A percentile compares a stretch with the other conserved stretches of the same genome.
These are phyloP conservation scores for Pinctada fucata DNA, from an alignment of 2,888 invertebrate genomes.

Conservation along the genomic window DNA sequence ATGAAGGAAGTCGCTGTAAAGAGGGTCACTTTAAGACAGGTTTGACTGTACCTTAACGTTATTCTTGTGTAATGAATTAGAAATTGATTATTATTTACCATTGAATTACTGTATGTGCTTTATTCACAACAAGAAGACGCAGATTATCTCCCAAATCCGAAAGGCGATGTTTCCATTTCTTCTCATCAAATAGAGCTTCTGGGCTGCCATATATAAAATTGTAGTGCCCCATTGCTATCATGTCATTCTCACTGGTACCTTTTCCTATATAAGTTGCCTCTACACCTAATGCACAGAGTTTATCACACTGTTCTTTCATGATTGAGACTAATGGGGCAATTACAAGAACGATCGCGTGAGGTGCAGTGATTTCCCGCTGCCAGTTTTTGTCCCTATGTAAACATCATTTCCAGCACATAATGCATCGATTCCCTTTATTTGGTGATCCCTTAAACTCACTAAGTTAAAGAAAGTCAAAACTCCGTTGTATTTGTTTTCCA, in stretches of 20 bases:
- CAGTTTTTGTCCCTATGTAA: neutral
- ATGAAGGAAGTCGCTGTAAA: too few species aligned
- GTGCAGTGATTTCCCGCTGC: neutral
- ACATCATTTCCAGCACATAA: neutral
- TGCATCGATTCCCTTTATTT: neutral
- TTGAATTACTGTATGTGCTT: neutral
- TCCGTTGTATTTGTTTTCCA: too few species aligned
- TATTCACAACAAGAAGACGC: neutral
- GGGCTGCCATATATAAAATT: slow-evolving; percentile 2
- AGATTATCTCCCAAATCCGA: neutral
- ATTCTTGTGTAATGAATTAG: too few species aligned
- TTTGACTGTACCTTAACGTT: too few species aligned
- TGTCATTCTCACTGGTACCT: neutral
- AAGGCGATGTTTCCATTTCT: neutral
- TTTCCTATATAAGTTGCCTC: neutral
- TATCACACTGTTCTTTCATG: neutral
- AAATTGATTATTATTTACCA: neutral
- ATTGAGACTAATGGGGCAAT: neutral
- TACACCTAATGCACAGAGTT: neutral
- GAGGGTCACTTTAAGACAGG: too few species aligned
- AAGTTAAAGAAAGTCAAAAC: too few species aligned
- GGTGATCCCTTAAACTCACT: neutral
- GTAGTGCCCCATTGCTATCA: neutral
- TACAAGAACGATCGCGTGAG: neutral
- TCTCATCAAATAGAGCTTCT: slow-evolving; percentile 2